Evolutionary conservation across 2,888 invertebrate genomes (phyloP).

Genomic region (Oxyteleia sp.): DNA sequence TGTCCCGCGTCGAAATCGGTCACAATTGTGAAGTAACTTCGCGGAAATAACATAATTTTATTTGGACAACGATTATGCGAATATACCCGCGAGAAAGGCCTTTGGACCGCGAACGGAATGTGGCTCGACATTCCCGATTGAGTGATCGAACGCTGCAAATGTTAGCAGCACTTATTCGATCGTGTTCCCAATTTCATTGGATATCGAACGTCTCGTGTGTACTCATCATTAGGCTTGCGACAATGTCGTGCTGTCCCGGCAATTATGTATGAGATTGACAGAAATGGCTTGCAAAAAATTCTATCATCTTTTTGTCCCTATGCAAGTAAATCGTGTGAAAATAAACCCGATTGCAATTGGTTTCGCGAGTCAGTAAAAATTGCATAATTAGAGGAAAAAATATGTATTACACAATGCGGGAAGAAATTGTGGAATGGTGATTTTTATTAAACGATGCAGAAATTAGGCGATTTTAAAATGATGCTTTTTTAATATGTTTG

Average conservation of each 20-base stretch:
- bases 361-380: slow-evolving; percentile 38
- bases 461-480: background rate
- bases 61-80: slow-evolving; percentile 28
- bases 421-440: slow-evolving; percentile 28
- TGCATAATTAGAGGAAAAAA: slow-evolving; percentile 44
- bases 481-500: too few species aligned
- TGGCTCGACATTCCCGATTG: slow-evolving; percentile 36
- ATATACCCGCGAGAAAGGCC: slow-evolving; percentile 47
- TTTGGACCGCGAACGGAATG: slow-evolving; percentile 47
- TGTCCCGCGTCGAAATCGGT: slow-evolving; percentile 26
- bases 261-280: slow-evolving; percentile 39
- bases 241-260: slow-evolving; percentile 24
- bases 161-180: slow-evolving; percentile 12
- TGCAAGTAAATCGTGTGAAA: slow-evolving; percentile 47
- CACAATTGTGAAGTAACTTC: slow-evolving; percentile 37
- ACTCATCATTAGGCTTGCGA: slow-evolving; percentile 49
- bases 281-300: slow-evolving; percentile 12
- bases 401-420: slow-evolving; percentile 29
- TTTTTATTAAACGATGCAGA: slow-evolving; percentile 11
- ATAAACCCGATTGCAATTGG: slow-evolving; percentile 40
- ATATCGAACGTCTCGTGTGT: slow-evolving; percentile 33
- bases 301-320: slow-evolving; percentile 14
- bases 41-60: slow-evolving; percentile 47
- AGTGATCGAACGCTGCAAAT: slow-evolving; percentile 49
- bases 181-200: slow-evolving; percentile 44